Conservation (phyloP, 92 coral and sea anemone genomes). For the Blastomussa wellsi region DNA sequence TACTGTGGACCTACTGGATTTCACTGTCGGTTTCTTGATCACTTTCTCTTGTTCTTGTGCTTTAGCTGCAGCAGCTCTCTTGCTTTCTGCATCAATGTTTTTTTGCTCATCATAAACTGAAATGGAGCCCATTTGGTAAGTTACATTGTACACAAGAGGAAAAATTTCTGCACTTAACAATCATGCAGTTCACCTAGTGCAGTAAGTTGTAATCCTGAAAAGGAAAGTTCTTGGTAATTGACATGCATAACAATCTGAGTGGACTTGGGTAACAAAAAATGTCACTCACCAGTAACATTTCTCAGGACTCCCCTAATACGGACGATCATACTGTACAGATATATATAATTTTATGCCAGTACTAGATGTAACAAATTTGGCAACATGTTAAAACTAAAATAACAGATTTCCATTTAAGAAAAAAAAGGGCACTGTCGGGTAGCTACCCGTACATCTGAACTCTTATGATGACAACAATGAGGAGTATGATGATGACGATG, state of each 20-base stretch:
- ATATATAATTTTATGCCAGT: too few species aligned
- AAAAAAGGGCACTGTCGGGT: too few species aligned
- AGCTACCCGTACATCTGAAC: too few species aligned
- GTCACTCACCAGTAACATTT: neutral
- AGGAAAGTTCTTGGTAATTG: neutral
- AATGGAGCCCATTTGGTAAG: neutral
- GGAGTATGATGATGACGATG: too few species aligned
- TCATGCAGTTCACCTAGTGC: neutral
- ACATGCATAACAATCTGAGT: neutral
- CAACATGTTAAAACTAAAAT: too few species aligned
- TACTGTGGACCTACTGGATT: conserved; percentile 60
- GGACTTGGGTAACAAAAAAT: neutral
- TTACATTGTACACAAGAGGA: neutral
- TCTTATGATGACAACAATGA: too few species aligned
- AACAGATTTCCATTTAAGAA: too few species aligned
- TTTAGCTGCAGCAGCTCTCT: conserved; percentile 75
- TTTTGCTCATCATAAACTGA: conserved; percentile 89
- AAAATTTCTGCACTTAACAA: neutral
- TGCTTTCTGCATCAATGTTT: conserved; percentile 81
- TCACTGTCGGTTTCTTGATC: conserved; percentile 78
- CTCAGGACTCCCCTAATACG: neutral
- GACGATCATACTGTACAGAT: neutral
- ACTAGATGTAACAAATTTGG: too few species aligned
- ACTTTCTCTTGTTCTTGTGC: conserved; percentile 73
- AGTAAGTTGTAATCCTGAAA: too few species aligned